These are phyloP conservation scores for Macrophya alboannulata DNA, from an alignment of 2,888 invertebrate genomes.

Conservation along the genomic window DNA sequence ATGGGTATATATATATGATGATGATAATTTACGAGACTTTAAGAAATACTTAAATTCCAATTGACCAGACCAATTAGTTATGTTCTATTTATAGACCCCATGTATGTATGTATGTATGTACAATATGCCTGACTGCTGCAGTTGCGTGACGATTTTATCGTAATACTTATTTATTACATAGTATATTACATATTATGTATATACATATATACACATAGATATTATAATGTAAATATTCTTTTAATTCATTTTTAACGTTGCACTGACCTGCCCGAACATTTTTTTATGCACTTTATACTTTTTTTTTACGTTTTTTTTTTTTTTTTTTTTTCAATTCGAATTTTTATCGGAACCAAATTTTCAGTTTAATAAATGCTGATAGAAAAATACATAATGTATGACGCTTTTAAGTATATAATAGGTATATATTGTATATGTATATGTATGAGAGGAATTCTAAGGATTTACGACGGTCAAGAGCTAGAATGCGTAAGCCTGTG, in stretches of 20 bases:
- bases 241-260: neutral
- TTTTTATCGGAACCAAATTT: neutral
- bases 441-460: too few species aligned
- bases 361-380: neutral
- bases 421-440: too few species aligned
- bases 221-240: neutral
- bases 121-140: neutral
- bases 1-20: neutral
- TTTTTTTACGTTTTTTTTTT: too few species aligned
- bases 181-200: neutral
- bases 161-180: neutral
- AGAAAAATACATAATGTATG: neutral
- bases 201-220: neutral
- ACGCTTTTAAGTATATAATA: too few species aligned
- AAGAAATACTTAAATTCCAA: conserved; percentile 6
- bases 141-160: conserved; percentile 27
- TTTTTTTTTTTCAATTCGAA: neutral
- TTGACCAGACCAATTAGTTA: conserved; percentile 8
- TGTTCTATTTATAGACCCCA: conserved; percentile 25
- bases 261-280: conserved; percentile 6
- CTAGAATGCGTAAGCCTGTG: neutral
- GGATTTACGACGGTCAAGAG: conserved; percentile 6
- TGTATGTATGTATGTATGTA: neutral
- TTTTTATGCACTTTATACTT: neutral
- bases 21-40: conserved; percentile 16